Evolutionary conservation across 2,888 invertebrate species (phyloP).

Genomic region (Hypomecis atomaria): DNA sequence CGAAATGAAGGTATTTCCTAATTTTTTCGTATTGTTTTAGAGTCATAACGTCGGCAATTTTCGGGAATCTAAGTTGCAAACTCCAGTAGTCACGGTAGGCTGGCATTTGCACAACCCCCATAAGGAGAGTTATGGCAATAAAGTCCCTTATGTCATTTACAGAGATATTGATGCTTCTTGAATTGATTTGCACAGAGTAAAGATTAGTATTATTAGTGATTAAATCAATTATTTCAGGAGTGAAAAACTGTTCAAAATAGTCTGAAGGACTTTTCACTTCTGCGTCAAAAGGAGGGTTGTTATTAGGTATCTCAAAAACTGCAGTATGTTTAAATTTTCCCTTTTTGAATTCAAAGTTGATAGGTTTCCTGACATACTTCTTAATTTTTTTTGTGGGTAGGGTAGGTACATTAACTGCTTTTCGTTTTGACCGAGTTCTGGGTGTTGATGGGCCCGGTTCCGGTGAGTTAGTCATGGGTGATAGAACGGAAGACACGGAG

Average conservation of each 20-base stretch:
- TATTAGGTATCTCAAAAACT: too few species aligned
- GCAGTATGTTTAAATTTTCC: too few species aligned
- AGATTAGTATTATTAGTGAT: background rate
- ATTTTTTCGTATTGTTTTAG: conserved; percentile 10
- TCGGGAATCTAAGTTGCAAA: background rate
- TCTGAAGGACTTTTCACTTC: background rate
- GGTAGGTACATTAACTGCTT: background rate
- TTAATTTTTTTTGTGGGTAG: background rate
- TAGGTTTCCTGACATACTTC: too few species aligned
- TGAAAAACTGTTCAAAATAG: background rate
- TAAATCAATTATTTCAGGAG: conserved; percentile 4
- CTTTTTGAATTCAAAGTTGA: too few species aligned
- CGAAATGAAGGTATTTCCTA: conserved; percentile 8
- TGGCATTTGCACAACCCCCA: conserved; percentile 1
- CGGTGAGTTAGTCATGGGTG: too few species aligned
- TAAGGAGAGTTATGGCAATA: conserved; percentile 6
- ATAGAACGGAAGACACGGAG: background rate
- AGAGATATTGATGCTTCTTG: background rate
- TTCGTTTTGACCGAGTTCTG: background rate
- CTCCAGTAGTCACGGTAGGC: conserved; percentile 7
- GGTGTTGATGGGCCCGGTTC: too few species aligned
- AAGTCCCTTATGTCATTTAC: conserved; percentile 2
- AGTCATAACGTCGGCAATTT: conserved; percentile 9
- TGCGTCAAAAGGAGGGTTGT: background rate
- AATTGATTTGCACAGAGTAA: background rate